Base-by-base conservation (phyloP, 1,140 invertebrate genomes). In the Orius laevigatus region DNA sequence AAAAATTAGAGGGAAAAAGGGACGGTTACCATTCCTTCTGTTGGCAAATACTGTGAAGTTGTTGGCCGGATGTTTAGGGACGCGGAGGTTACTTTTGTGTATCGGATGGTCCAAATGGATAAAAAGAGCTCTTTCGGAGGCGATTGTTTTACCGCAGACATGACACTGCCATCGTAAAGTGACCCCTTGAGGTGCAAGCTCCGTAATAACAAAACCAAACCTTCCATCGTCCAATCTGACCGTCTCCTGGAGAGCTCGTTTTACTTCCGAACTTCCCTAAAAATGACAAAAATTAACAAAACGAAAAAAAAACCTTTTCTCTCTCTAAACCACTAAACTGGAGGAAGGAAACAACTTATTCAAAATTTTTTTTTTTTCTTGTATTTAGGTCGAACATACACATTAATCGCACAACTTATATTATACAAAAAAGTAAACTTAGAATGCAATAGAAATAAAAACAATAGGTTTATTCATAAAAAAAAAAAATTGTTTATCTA, bases 61-160 rank as follows among this genome's bases (percentile, higher is more conserved):
- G 16, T 14, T 19, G 2, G 49, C 20, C 2, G 49, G 49, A 12
- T 50, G 49, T 10, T 11, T 5, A 19, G 49, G 11, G 10, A 16
- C 41, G 11, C 41, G 3, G 1, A 50, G 6, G 11, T 35, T 50
- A 33, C 42, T 50, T 9, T 19, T 45, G 49, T 50, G 49, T 5
- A 50, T 10, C 15, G 49, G 49, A 16, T 50, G 49, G 32, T 41
- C 20, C 19, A 50, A 14, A 25, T 50, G 49, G 41, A 50, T 50
- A 32, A 45, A 39, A 31, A 50, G 41, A 3, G 49, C 40, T 18
- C 49, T 44, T 16, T 50, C 49, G 3, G 49, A 41, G 18, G 33
- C 16, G 6, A 50, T 44, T 2, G 38, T 36, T 16, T 42, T 6
- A 11, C 31, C 12, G 42, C 49, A 50, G 16, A 50, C 18, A 14